Evolutionary conservation across 2,797 vertebrate genomes (phyloP).

Genomic region (Cichlasoma orientale): DNA sequence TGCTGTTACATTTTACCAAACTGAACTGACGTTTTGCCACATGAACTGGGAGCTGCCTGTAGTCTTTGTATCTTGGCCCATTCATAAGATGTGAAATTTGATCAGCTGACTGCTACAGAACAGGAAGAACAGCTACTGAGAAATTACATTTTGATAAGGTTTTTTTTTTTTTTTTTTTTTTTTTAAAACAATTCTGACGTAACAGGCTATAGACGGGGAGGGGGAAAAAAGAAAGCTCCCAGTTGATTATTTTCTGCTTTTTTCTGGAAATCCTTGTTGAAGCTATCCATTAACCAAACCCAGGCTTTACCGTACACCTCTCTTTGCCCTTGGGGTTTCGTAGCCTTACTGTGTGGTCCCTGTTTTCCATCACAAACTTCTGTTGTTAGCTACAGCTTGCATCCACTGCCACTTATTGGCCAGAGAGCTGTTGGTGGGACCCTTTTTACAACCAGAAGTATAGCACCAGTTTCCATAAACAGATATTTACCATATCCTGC

Average conservation of each 20-base stretch:
- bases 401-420: constrained; percentile 60
- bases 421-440: constrained; percentile 42
- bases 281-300: constrained; percentile 62
- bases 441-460: constrained; percentile 52
- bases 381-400: constrained; percentile 70
- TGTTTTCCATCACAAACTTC: constrained; percentile 73
- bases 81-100: constrained; percentile 6
- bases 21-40: constrained; percentile 16
- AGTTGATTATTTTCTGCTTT: constrained; percentile 40
- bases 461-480: constrained; percentile 50
- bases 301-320: constrained; percentile 53
- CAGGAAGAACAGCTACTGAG: not conserved
- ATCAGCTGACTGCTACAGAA: not conserved
- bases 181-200: not conserved
- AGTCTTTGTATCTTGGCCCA: constrained; percentile 27
- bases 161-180: not conserved
- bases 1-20: not conserved
- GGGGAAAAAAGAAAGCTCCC: not conserved
- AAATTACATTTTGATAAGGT: not conserved
- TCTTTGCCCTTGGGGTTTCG: constrained; percentile 52
- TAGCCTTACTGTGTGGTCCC: constrained; percentile 73
- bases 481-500: constrained; percentile 33
- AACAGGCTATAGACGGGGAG: constrained; percentile 11
- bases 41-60: not conserved
- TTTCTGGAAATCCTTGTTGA: constrained; percentile 45